Base-by-base conservation (phyloP, 2,113 vertebrate genomes). In the Paratilapia polleni region DNA sequence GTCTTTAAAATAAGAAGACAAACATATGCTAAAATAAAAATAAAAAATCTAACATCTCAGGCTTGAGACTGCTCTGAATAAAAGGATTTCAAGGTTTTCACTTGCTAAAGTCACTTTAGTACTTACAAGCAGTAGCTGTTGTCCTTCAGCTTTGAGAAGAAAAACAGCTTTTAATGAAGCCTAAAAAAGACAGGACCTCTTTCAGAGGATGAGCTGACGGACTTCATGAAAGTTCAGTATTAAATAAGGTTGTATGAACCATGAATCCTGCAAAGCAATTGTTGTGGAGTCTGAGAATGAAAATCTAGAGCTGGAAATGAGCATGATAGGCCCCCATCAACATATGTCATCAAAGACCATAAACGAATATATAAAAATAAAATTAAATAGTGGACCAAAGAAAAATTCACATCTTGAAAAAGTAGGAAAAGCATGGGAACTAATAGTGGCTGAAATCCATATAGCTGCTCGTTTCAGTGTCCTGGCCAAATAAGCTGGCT, bases 21-120 rank as follows among this genome's bases (percentile, higher is more conserved):
- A n/a, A n/a, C n/a, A n/a, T n/a, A n/a, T n/a, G n/a, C n/a, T n/a
- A 31, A 31, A 31, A 31, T 3, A 31, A 31, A 31, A 31, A 31
- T 31, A 31, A 31, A 31, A 31, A 31, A 3, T 31, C 28, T 4
- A 31, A 31, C 4, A 4, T 2, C 28, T 31, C 28, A 31, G 28
- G 28, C 28, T 4, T 31, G 4, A 31, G 28, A 31, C 28, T 31
- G 28, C 28, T 31, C 28, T 31, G 28, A 31, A 31, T 31, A 31
- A 31, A 3, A 12, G 38, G 1, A 11, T 41, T 41, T 10, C 38
- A 12, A 41, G 0, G 20, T 64, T 64, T 14, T 0, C 20, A n/a
- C 34, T 64, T 64, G 36, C 14, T 63, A 7, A 62, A 8, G 1
- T 64, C 0, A 64, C 62, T 41, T 64, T 15, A 64, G 20, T 5